Base-by-base conservation (phyloP, 2,888 invertebrate species). In the Lordiphosa fenestrarum region DNA sequence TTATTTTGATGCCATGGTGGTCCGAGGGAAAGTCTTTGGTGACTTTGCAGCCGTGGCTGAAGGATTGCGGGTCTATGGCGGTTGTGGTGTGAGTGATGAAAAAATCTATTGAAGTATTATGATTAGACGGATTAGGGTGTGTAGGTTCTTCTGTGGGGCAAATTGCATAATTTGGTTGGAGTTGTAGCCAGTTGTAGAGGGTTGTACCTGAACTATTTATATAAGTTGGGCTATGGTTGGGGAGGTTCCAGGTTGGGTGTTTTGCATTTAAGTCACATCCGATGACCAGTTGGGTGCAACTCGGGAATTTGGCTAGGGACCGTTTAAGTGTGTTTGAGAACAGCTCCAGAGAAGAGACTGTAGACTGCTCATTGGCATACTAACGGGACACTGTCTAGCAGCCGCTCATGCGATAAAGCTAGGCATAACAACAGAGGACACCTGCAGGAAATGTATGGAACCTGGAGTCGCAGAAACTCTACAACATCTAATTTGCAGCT, bases 21-120 rank as follows among this genome's bases (percentile, higher is more conserved):
- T 54, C 54, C 0, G 54, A 54, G 0, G 46, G 47, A 6, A 54
- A 54, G 23, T 54, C 53, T 23, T 21, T 33, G 12, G 13, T 40
- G 10, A 36, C 13, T 9, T 48, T 25, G 12, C 42, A 30, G n/a
- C 42, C 30, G 12, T 12, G 23, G 25, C 12, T 42, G 23, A 6
- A 12, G 19, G 13, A n/a, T 7, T 12, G 12, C 9, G 7, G 2
- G 33, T 44, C 44, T 15, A 44, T 44, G 7, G 33, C 7, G 6
- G 30, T 44, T 9, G 42, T 30, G 15, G 12, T 13, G 2, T 6
- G 23, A 0, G 30, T 9, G 6, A 42, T 3, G 13, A 42, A 42
- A 3, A 30, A 42, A 4, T 42, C 44, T 33, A 44, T 44, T 4
- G 44, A 44, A 7, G 44, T 10, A 30, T 13, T 33, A 33, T 4